These are phyloP conservation scores for Habrosyne pyritoides DNA, from an alignment of 2,888 invertebrate genomes.

Conservation along the genomic window DNA sequence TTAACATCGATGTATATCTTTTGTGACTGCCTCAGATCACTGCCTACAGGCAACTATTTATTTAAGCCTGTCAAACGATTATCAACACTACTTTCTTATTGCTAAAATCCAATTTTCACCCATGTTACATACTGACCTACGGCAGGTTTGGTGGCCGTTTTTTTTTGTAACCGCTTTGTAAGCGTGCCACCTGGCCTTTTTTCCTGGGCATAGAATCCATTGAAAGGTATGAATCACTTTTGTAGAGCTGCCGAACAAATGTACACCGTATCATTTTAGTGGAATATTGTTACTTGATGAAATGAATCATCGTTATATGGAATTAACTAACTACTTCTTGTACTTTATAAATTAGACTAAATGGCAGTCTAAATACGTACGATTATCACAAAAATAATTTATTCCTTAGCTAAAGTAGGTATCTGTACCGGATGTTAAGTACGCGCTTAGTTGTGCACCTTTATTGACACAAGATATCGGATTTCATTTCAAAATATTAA, in stretches of 20 bases:
- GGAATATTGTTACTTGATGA: constrained; percentile 32
- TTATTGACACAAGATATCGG: constrained; percentile 22
- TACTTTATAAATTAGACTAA: neutral
- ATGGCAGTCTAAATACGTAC: neutral
- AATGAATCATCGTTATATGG: constrained; percentile 40
- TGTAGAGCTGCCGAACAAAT: constrained; percentile 53
- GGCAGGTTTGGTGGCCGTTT: constrained; percentile 62
- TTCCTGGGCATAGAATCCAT: constrained; percentile 67
- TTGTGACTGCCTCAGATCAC: constrained; percentile 60
- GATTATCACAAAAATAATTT: constrained; percentile 15
- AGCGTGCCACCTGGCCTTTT: constrained; percentile 79
- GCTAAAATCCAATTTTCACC: constrained; percentile 48
- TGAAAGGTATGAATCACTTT: constrained; percentile 71
- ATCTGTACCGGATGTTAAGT: constrained; percentile 43
- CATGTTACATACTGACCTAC: constrained; percentile 30
- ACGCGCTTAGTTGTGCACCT: constrained; percentile 17
- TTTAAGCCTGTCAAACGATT: constrained; percentile 48
- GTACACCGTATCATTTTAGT: constrained; percentile 38
- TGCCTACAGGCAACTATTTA: constrained; percentile 56
- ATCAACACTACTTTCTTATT: constrained; percentile 44
- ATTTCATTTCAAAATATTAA: constrained; percentile 16
- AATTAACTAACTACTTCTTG: neutral
- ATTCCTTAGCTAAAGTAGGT: constrained; percentile 31
- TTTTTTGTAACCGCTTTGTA: constrained; percentile 64
- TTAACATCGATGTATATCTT: constrained; percentile 68